Evolutionary conservation across 2,113 vertebrate species (phyloP).

Genomic region (Tilapia sparmanii): DNA sequence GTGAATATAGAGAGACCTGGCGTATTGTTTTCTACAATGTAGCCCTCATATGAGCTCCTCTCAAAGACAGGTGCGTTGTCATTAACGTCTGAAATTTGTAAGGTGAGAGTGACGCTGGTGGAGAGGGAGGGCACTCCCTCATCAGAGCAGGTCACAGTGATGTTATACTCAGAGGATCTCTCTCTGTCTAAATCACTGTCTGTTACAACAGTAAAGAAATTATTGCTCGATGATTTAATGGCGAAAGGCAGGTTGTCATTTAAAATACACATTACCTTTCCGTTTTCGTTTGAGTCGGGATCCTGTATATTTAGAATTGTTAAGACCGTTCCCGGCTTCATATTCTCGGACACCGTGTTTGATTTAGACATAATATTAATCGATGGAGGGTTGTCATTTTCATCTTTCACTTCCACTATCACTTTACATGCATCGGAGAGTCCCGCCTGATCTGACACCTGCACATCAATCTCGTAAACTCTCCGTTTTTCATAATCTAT

Average conservation of each 20-base stretch:
- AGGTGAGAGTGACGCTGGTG: no score
- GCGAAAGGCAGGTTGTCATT: conserved; percentile 28
- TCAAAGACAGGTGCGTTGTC: conserved; percentile 22
- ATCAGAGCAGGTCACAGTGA: no score
- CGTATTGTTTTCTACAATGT: conserved; percentile 12
- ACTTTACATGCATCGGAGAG: conserved; percentile 64
- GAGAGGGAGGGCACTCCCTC: no score
- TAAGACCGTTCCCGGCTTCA: conserved; percentile 50
- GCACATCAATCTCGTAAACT: conserved; percentile 42
- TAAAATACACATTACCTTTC: conserved; percentile 57
- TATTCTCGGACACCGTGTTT: conserved; percentile 27
- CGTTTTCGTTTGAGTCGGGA: conserved; percentile 65
- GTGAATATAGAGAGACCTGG: conserved; percentile 6
- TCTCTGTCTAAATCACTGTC: no score
- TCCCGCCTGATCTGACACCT: conserved; percentile 68
- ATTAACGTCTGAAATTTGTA: not conserved
- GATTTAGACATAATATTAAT: conserved; percentile 47
- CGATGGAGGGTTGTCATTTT: conserved; percentile 58
- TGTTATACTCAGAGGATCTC: no score
- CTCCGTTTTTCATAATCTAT: conserved; percentile 68
- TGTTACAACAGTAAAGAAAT: not conserved
- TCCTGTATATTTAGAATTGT: conserved; percentile 70
- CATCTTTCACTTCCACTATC: conserved; percentile 63
- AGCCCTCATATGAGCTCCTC: conserved; percentile 7
- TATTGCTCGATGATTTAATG: not conserved